phyloP scores from a whole-genome alignment of 2,797 vertebrate genomes.

The Hyperoplus lanceolatus region DNA sequence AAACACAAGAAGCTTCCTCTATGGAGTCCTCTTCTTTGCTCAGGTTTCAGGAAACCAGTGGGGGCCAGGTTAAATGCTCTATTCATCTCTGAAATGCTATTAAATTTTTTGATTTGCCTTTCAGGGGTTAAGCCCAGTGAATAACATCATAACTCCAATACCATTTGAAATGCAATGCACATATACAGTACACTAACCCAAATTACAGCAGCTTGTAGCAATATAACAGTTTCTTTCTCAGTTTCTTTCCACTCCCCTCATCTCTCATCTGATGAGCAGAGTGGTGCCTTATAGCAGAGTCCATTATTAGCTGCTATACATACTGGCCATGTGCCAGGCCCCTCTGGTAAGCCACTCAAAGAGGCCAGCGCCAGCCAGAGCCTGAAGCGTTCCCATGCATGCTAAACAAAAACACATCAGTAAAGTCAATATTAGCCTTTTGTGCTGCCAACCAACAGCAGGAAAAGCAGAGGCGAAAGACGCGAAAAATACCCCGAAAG shows the following conservation, averaged over 20 bases:
- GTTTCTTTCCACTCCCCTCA: slow-evolving; percentile 9
- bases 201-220: slow-evolving; percentile 11
- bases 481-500: slow-evolving; percentile 64
- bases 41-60: slow-evolving; percentile 37
- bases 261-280: slow-evolving; percentile 44
- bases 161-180: slow-evolving; percentile 1
- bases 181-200: slow-evolving; percentile 11
- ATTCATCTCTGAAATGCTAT: slow-evolving; percentile 28
- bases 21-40: slow-evolving; percentile 24
- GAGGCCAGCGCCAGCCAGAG: slow-evolving; percentile 57
- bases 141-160: slow-evolving; percentile 20
- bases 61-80: slow-evolving; percentile 30
- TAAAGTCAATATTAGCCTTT: slow-evolving; percentile 79
- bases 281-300: slow-evolving; percentile 25
- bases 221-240: slow-evolving; percentile 16
- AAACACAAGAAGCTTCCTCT: slow-evolving; percentile 22
- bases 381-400: slow-evolving; percentile 72
- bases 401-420: slow-evolving; percentile 75
- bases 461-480: slow-evolving; percentile 51
- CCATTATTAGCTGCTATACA: slow-evolving; percentile 67
- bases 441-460: slow-evolving; percentile 64
- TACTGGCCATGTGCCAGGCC: slow-evolving; percentile 70
- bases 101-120: slow-evolving; percentile 47
- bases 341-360: slow-evolving; percentile 65
- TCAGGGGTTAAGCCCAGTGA: slow-evolving; percentile 1